Conservation (phyloP, 2,888 invertebrate genomes). For the Monochamus alternatus region DNA sequence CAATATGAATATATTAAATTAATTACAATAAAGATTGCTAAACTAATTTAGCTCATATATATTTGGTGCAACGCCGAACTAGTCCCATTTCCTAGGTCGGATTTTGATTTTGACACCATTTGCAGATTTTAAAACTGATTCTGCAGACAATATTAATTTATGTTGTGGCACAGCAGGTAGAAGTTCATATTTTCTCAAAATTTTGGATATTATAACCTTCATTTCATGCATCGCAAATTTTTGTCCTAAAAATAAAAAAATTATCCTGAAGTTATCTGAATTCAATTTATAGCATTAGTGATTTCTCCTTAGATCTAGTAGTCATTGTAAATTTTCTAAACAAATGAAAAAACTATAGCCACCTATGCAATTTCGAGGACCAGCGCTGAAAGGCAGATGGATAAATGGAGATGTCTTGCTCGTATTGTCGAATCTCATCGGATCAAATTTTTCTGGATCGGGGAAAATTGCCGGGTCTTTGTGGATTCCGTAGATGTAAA, state of each 20-base stretch:
- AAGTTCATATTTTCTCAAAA: conserved; percentile 71
- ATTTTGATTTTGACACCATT: conserved; percentile 70
- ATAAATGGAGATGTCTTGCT: not conserved
- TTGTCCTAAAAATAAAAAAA: conserved; percentile 64
- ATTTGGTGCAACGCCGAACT: not conserved
- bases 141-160: conserved; percentile 69
- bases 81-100: conserved; percentile 39
- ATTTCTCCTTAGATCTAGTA: too few relatives aligned
- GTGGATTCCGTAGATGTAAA: conserved; percentile 72
- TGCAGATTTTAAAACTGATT: conserved; percentile 71
- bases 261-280: too few relatives aligned
- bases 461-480: conserved; percentile 72
- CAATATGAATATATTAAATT: too few relatives aligned
- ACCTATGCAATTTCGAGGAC: conserved; percentile 77
- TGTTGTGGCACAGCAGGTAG: conserved; percentile 60
- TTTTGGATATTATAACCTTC: conserved; percentile 72
- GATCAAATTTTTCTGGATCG: conserved; percentile 73
- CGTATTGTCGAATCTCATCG: conserved; percentile 71
- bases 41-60: too few relatives aligned
- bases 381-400: conserved; percentile 75
- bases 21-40: too few relatives aligned
- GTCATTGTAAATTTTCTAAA: too few relatives aligned
- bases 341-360: conserved; percentile 24
- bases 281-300: too few relatives aligned
- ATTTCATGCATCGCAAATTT: conserved; percentile 73